Conservation (phyloP, 2,888 invertebrate species). For the Beris chalybata region DNA sequence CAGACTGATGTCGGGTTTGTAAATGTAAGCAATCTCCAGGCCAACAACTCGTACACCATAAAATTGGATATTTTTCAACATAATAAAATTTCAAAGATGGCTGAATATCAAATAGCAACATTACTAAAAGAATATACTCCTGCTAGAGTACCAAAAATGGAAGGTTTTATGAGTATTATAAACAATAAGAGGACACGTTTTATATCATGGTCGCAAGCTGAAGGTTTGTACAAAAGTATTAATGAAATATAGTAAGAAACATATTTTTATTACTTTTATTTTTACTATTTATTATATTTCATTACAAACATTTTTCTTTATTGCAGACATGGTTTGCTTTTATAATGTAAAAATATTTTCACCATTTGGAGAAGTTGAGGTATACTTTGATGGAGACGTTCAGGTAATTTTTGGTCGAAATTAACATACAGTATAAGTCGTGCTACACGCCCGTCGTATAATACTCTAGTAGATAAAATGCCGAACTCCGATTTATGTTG, state of each 20-base stretch:
- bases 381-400: no score
- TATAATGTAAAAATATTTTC: no score
- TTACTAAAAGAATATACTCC: slow-evolving; percentile 53
- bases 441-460: slow-evolving; percentile 42
- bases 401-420: no score
- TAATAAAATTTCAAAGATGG: slow-evolving; percentile 46
- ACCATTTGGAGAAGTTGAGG: neutral
- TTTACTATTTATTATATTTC: slow-evolving; percentile 1
- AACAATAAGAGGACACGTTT: slow-evolving; percentile 49
- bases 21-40: slow-evolving; percentile 46
- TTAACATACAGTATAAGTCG: slow-evolving; percentile 15
- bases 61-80: slow-evolving; percentile 48
- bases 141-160: slow-evolving; percentile 51
- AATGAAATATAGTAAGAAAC: neutral
- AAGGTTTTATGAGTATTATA: slow-evolving; percentile 39
- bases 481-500: no score
- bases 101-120: slow-evolving; percentile 47
- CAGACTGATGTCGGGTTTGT: slow-evolving; percentile 52
- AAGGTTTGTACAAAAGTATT: slow-evolving; percentile 49
- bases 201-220: slow-evolving; percentile 57
- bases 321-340: no score
- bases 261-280: no score
- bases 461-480: no score
- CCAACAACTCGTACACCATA: slow-evolving; percentile 47
- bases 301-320: neutral